Evolutionary conservation across 2,888 invertebrate species (phyloP).

Genomic region (Caenorhabditis zanzibari): DNA sequence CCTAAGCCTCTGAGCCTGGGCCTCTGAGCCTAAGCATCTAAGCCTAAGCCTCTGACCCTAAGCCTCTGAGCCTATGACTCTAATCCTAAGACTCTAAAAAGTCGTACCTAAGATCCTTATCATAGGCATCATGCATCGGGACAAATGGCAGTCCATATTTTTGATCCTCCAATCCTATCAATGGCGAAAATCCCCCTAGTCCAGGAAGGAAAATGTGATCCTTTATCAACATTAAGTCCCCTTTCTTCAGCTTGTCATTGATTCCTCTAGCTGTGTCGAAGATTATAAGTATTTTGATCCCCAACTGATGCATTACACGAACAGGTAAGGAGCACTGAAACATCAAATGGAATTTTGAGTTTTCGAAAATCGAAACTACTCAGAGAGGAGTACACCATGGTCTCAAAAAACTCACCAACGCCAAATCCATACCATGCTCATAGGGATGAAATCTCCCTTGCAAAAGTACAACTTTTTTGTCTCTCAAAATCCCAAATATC

Average conservation of each 20-base stretch:
- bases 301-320: neutral
- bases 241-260: neutral
- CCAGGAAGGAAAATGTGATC: neutral
- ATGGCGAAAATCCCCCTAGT: neutral
- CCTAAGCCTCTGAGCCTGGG: too few relatives aligned
- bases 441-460: neutral
- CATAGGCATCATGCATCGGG: neutral
- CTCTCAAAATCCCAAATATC: neutral
- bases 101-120: neutral
- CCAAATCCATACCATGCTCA: neutral
- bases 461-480: neutral
- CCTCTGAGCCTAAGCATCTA: too few relatives aligned
- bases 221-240: neutral
- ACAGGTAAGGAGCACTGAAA: neutral
- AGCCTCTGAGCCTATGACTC: too few relatives aligned
- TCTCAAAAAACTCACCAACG: neutral
- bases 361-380: too few relatives aligned
- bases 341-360: neutral
- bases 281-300: neutral
- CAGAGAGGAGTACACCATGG: too few relatives aligned
- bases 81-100: neutral
- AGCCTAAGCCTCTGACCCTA: too few relatives aligned
- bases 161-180: neutral
- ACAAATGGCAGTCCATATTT: neutral
- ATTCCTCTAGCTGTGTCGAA: neutral